Evolutionary conservation across 2,113 vertebrate species (phyloP), one percentile per base, ranked within the genome.

Genomic region (Strigops habroptila): DNA sequence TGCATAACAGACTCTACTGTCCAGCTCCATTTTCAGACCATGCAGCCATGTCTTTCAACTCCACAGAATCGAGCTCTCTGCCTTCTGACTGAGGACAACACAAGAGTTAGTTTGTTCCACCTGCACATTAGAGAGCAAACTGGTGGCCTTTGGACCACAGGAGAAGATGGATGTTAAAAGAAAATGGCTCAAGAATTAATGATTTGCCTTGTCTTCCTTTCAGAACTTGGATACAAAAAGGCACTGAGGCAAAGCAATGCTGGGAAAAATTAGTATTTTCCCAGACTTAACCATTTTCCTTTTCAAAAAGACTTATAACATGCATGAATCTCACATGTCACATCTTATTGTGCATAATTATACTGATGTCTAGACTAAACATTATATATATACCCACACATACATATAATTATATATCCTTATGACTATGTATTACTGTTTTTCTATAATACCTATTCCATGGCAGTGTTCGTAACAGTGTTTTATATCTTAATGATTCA

Each of bases 261-360:
- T 94, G 93, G 91, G 78, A 94, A 96, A 90, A 96, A 91, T 46
- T 77, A 90, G 89, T 85, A 82, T 94, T 95, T 97, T 95, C 93
- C 91, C 94, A 96, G 94, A 96, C 95, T 94, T 94, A 94, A 80
- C 82, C 67, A 86, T 95, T 96, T 95, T 88, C 90, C 37, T 95
- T 95, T 94, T 94, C 90, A 91, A 92, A 89, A 95, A 95, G 93
- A 96, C 95, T 93, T 95, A 94, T 91, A 96, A 96, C 53, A 93
- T 4, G 2, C 93, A 95, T 96, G 95, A 97, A 96, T 96, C 94
- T 97, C 77, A 97, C 71, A 97, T 97, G 96, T 96, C 93, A 97
- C 90, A 95, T 96, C 96, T 95, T 96, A 95, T 97, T 97, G 96
- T 96, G 87, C 91, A 85, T 95, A 96, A 97, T 97, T 96, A 97